These are phyloP conservation scores for Eutrigla gurnardus DNA, from an alignment of 2,797 vertebrate genomes.

Conservation along the genomic window DNA sequence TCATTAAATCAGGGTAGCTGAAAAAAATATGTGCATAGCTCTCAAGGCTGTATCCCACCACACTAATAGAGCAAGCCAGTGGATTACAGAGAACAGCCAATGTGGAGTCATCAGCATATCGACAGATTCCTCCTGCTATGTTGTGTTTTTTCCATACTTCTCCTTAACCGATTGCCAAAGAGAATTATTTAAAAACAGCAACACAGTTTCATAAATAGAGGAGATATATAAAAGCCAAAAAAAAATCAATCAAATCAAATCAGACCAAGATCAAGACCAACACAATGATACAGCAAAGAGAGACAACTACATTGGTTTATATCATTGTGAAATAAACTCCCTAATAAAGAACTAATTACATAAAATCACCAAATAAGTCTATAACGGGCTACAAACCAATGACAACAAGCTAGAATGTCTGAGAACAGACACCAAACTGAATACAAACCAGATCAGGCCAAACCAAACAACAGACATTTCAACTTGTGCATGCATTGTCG, in stretches of 20 bases:
- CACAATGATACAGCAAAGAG: not conserved
- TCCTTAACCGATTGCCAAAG: not conserved
- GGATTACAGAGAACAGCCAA: slow-evolving; percentile 36
- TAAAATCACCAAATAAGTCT: not conserved
- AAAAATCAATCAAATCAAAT: not conserved
- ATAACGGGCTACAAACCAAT: not conserved
- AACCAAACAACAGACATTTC: not conserved
- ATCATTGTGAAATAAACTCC: not conserved
- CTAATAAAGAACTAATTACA: not conserved
- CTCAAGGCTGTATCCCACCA: not conserved
- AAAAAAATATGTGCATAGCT: slow-evolving; percentile 3
- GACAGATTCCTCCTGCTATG: not conserved
- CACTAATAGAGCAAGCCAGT: slow-evolving; percentile 5
- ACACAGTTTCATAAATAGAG: not conserved
- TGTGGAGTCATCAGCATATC: slow-evolving; percentile 5
- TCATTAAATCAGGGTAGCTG: not conserved
- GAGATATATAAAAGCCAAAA: not conserved
- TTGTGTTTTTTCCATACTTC: not conserved
- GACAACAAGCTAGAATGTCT: not conserved
- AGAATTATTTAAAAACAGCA: not conserved
- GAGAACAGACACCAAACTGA: not conserved
- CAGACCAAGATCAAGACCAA: too few species aligned
- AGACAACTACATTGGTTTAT: not conserved
- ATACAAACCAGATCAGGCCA: not conserved
- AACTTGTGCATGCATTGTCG: not conserved